Conservation (phyloP, 2,113 vertebrate genomes). For the Corynorhinus townsendii region DNA sequence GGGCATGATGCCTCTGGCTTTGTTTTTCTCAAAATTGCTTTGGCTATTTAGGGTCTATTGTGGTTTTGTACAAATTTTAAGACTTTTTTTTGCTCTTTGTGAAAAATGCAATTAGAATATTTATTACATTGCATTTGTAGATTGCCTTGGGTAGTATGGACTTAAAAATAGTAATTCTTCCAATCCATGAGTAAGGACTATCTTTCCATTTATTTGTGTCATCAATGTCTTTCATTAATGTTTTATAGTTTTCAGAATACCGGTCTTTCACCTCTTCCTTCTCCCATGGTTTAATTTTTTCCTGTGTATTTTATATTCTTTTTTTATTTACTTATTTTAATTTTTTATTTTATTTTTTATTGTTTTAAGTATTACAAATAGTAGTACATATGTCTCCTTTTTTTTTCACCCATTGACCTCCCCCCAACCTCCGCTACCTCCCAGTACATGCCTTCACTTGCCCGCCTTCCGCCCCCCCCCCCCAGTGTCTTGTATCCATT, state of each 20-base stretch:
- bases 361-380: too few species aligned
- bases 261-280: neutral
- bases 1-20: neutral
- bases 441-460: too few species aligned
- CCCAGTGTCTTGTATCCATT: too few species aligned
- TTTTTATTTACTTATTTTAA: too few species aligned
- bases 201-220: neutral
- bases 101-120: neutral
- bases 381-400: too few species aligned
- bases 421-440: too few species aligned
- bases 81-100: neutral
- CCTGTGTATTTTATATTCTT: neutral
- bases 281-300: neutral
- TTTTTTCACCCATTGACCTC: too few species aligned
- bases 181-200: neutral
- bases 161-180: neutral
- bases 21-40: neutral
- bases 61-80: neutral
- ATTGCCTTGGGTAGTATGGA: neutral
- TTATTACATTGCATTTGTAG: neutral
- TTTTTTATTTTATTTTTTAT: too few species aligned
- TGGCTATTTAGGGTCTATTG: neutral
- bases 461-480: too few species aligned
- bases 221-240: neutral
- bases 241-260: neutral